Base-by-base conservation (phyloP, 2,797 vertebrate species). In the Clarias pachynema region DNA sequence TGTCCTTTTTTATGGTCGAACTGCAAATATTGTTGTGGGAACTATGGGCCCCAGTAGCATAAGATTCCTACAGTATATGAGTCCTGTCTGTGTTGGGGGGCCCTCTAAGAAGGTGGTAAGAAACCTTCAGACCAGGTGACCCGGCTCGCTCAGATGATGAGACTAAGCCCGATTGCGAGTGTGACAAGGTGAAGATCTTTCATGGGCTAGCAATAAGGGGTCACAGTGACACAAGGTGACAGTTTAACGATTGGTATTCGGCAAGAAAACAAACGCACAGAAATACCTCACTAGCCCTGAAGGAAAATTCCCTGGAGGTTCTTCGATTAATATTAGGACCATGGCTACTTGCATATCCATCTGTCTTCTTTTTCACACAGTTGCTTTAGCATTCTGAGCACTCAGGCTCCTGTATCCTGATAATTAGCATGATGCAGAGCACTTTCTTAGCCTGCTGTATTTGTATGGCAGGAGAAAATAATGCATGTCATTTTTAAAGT, bases 311-410 rank as follows among this genome's bases (percentile, higher is more conserved):
- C 60, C 78, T 49, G 57, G 31, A 37, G 57, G 18, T 60, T 18
- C 56, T 80, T 65, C 78, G 10, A 15, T 80, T 80, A 65, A n/a
- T 80, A 49, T 65, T 49, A 63, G 78, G 10, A 24, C 75, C 62
- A 29, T 65, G 7, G 37, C 78, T 29, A 80, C 78, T 65, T 26
- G 34, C 34, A 80, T 65, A 80, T 29, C 60, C 78, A 81, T 24
- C 79, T 81, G 40, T 65, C 31, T 26, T 63, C 5, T n/a, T 24
- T 37, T 16, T 81, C 16, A 37, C 68, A 78, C 75, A 24, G 22
- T n/a, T 62, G 44, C 40, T 59, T 75, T 78, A 20, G 59, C 26
- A 34, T 81, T 68, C 44, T 31, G 79, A 31, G 20, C 79, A 81
- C 74, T 77, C 74, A 0, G 1, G 16, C 79, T 31, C 26, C 63